Conservation (phyloP, 2,113 vertebrate genomes). For the Caloenas nicobarica region DNA sequence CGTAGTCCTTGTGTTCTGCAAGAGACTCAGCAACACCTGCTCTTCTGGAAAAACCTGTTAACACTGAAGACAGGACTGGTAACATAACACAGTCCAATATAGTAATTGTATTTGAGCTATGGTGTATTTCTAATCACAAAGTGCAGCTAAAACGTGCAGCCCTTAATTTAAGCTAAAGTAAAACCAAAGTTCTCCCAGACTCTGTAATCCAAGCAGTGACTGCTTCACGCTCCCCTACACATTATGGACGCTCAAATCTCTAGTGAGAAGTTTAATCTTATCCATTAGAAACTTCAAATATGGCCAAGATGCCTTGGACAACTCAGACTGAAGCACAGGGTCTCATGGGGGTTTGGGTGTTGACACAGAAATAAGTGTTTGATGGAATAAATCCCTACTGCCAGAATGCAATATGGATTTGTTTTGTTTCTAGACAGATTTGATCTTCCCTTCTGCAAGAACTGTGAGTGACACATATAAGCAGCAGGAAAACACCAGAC, state of each 20-base stretch:
- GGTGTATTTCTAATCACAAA: background rate
- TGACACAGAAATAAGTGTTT: background rate
- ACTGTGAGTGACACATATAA: background rate
- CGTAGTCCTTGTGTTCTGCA: background rate
- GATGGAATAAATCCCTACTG: background rate
- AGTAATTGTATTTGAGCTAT: too few relatives aligned
- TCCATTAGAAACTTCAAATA: background rate
- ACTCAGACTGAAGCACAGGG: background rate
- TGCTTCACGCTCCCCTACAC: background rate
- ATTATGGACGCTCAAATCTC: background rate
- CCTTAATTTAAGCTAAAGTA: background rate
- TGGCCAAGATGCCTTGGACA: background rate
- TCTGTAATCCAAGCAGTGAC: background rate
- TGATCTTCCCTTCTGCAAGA: background rate
- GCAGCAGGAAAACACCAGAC: background rate
- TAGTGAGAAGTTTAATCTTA: background rate
- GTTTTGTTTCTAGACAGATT: background rate
- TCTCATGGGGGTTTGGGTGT: background rate
- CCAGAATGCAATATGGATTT: background rate
- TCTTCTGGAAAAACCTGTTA: background rate
- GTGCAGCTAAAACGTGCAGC: background rate
- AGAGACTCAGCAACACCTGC: fast-evolving
- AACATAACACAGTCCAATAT: fast-evolving
- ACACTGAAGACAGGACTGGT: background rate
- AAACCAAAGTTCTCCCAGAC: background rate